A percentile compares a stretch with the other conserved stretches of the same genome.
These are phyloP conservation scores for Microtus montanus DNA, from an alignment of 2,113 vertebrate species.

Conservation along the genomic window DNA sequence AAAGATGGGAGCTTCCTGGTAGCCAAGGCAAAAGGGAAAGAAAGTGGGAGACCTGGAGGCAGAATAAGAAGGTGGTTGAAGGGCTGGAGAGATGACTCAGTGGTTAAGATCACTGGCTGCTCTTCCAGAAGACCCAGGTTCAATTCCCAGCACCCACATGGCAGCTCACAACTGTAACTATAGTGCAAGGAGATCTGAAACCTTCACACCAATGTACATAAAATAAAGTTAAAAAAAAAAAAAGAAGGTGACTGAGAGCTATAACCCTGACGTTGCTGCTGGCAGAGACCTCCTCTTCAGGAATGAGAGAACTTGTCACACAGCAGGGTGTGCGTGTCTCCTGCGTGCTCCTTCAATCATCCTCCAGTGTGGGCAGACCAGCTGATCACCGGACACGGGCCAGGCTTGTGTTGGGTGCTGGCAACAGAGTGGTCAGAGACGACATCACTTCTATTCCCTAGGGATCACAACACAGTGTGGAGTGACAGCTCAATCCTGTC, in stretches of 20 bases:
- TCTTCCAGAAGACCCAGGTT: no score
- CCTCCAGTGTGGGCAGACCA: neutral
- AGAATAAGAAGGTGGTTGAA: rapidly evolving
- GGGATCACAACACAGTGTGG: neutral
- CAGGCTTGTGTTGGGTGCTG: rapidly evolving
- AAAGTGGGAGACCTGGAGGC: neutral
- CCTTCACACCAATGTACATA: no score
- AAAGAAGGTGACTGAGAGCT: neutral
- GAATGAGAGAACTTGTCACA: rapidly evolving
- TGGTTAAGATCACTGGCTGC: no score
- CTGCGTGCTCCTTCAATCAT: rapidly evolving
- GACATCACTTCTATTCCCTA: neutral
- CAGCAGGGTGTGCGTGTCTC: neutral
- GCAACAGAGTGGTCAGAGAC: neutral
- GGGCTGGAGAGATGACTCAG: no score
- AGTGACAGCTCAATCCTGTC: neutral
- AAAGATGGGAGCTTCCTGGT: neutral
- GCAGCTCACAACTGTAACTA: no score
- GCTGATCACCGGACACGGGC: rapidly evolving
- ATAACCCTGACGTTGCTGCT: rapidly evolving
- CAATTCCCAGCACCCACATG: no score
- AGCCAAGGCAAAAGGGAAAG: conserved; percentile 5
- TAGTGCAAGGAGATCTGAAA: no score
- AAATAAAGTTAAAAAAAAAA: no score
- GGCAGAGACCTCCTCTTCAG: rapidly evolving